phyloP scores from a whole-genome alignment of 2,888 invertebrate species.

The Tigriopus californicus region DNA sequence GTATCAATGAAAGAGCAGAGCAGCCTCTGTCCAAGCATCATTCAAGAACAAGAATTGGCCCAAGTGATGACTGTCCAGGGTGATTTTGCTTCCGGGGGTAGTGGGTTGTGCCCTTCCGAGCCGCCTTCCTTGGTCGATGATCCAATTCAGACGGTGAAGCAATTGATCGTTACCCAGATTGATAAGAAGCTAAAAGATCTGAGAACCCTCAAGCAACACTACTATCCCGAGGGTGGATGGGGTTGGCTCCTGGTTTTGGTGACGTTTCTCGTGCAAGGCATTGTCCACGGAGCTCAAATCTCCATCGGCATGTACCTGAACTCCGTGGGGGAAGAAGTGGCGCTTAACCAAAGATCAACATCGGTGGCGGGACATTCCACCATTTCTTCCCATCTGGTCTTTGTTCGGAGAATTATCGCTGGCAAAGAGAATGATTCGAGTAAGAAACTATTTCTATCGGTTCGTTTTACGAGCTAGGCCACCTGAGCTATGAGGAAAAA shows the following conservation, averaged over 20 bases:
- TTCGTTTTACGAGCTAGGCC: too few relatives aligned
- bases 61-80: background rate
- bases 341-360: too few relatives aligned
- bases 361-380: too few relatives aligned
- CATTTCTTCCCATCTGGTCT: too few relatives aligned
- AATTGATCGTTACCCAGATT: background rate
- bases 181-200: slow-evolving; percentile 15
- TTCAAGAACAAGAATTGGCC: too few relatives aligned
- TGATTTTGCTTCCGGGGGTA: background rate
- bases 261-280: slow-evolving; percentile 48
- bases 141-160: background rate
- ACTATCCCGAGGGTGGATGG: slow-evolving; percentile 51
- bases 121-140: background rate
- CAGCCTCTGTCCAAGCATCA: too few relatives aligned
- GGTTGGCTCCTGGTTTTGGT: slow-evolving; percentile 60
- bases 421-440: too few relatives aligned
- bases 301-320: slow-evolving; percentile 31
- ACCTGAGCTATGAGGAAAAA: too few relatives aligned
- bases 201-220: slow-evolving; percentile 43
- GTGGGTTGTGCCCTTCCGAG: background rate
- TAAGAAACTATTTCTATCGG: too few relatives aligned
- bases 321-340: background rate
- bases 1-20: too few relatives aligned
- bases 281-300: slow-evolving; percentile 54
- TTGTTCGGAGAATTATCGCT: too few relatives aligned